Percentiles rank a stretch among this genome's conserved stretches.
phyloP scores from a whole-genome alignment of 1,140 invertebrate species.

The Lasioglossum baleicum region DNA sequence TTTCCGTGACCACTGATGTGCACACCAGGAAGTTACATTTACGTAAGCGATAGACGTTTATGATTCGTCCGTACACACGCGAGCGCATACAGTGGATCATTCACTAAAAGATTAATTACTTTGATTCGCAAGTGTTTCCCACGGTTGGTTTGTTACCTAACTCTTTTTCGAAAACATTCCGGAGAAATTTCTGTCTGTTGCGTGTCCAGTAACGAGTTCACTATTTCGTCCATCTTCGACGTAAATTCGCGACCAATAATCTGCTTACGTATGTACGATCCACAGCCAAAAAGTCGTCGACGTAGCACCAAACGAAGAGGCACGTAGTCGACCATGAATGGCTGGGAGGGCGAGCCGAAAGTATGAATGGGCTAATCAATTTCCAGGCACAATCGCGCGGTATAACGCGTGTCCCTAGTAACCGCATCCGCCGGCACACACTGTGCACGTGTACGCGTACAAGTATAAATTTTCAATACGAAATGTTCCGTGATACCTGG shows the following conservation, averaged over 20 bases:
- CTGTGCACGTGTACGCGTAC: slow-evolving; percentile 1
- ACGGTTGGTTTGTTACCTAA: too few relatives aligned
- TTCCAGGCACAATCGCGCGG: slow-evolving; percentile 53
- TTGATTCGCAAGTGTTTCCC: too few relatives aligned
- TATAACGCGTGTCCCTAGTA: slow-evolving; percentile 48
- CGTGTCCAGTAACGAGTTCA: too few relatives aligned
- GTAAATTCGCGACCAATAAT: neutral
- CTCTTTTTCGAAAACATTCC: too few relatives aligned
- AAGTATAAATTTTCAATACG: slow-evolving; percentile 47
- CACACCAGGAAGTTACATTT: too few relatives aligned
- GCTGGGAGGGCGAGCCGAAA: slow-evolving; percentile 41
- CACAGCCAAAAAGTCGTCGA: neutral
- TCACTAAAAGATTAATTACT: too few relatives aligned
- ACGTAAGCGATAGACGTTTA: too few relatives aligned
- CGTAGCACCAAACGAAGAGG: slow-evolving; percentile 14
- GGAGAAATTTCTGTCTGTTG: too few relatives aligned
- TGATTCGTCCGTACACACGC: too few relatives aligned
- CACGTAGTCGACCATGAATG: slow-evolving; percentile 50
- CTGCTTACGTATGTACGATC: neutral
- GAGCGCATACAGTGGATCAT: too few relatives aligned
- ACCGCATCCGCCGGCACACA: slow-evolving; percentile 4
- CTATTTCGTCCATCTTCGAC: too few relatives aligned
- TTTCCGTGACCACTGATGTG: too few relatives aligned
- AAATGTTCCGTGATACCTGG: slow-evolving; percentile 11
- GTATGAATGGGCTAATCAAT: slow-evolving; percentile 64